Evolutionary conservation across 2,888 invertebrate species (phyloP).

Genomic region (Zaprionus lineosus): DNA sequence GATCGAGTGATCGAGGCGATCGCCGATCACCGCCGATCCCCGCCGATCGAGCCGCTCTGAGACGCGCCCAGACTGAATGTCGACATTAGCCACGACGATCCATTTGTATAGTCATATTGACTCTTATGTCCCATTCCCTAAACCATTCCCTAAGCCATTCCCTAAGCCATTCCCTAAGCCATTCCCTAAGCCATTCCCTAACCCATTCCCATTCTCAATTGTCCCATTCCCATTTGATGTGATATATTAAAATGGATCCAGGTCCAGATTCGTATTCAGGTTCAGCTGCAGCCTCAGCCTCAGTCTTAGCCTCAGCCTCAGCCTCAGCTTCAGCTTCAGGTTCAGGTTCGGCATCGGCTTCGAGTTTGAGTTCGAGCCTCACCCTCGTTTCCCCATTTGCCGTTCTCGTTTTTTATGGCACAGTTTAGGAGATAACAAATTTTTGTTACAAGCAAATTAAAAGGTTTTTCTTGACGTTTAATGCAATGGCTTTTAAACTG

Average conservation of each 20-base stretch:
- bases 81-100: slow-evolving; percentile 14
- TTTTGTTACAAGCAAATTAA: slow-evolving; percentile 82
- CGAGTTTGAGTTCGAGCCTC: too few species aligned
- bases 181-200: slow-evolving; percentile 13
- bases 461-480: slow-evolving; percentile 79
- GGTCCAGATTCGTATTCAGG: slow-evolving; percentile 27
- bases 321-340: slow-evolving; percentile 7
- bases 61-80: slow-evolving; percentile 51
- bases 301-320: slow-evolving; percentile 5
- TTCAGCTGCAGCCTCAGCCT: not conserved
- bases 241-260: slow-evolving; percentile 78
- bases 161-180: too few species aligned
- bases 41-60: not conserved
- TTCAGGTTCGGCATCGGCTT: slow-evolving; percentile 9
- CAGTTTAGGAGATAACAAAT: slow-evolving; percentile 81
- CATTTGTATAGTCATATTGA: not conserved
- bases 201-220: slow-evolving; percentile 30
- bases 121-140: too few species aligned
- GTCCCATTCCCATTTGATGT: slow-evolving; percentile 43
- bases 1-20: slow-evolving; percentile 11
- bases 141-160: not conserved
- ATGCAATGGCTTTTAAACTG: slow-evolving; percentile 70
- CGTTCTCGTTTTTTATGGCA: slow-evolving; percentile 78
- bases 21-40: not conserved
- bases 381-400: too few species aligned